phyloP scores from a whole-genome alignment of 2,888 invertebrate species.

The Meloe dianella region DNA sequence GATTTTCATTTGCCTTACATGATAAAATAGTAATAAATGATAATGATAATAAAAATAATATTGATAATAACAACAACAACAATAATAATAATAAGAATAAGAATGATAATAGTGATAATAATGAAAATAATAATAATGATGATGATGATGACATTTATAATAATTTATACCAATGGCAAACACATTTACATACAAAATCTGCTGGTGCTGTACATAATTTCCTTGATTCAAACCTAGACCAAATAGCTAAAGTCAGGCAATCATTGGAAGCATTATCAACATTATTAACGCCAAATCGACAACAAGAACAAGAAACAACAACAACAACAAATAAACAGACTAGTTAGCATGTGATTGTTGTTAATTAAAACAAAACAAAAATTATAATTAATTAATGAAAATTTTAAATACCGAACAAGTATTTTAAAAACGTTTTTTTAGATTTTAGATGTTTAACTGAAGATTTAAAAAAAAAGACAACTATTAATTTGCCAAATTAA shows the following conservation, averaged over 20 bases:
- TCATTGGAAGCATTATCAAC: constrained; percentile 80
- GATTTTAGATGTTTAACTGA: too few species aligned
- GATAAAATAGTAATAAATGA: constrained; percentile 14
- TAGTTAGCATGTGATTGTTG: not conserved
- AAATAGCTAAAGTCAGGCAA: constrained; percentile 83
- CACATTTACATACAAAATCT: constrained; percentile 73
- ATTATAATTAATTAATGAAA: too few species aligned
- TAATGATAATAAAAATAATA: not conserved
- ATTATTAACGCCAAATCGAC: constrained; percentile 56
- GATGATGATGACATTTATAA: constrained; percentile 69
- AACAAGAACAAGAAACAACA: constrained; percentile 18
- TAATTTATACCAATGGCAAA: constrained; percentile 73
- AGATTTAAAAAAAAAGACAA: too few species aligned
- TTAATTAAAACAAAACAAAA: too few species aligned
- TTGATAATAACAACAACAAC: too few species aligned
- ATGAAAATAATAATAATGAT: constrained; percentile 39
- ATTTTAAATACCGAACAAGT: too few species aligned
- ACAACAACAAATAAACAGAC: too few species aligned
- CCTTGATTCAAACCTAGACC: constrained; percentile 77
- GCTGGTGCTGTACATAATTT: constrained; percentile 75
- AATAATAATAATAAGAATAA: not conserved
- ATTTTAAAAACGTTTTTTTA: too few species aligned
- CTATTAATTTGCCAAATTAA: too few species aligned
- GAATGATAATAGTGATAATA: not conserved
- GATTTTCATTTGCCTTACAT: constrained; percentile 40